phyloP scores from a whole-genome alignment of 2,113 vertebrate genomes.

The Cyrtonyx montezumae region DNA sequence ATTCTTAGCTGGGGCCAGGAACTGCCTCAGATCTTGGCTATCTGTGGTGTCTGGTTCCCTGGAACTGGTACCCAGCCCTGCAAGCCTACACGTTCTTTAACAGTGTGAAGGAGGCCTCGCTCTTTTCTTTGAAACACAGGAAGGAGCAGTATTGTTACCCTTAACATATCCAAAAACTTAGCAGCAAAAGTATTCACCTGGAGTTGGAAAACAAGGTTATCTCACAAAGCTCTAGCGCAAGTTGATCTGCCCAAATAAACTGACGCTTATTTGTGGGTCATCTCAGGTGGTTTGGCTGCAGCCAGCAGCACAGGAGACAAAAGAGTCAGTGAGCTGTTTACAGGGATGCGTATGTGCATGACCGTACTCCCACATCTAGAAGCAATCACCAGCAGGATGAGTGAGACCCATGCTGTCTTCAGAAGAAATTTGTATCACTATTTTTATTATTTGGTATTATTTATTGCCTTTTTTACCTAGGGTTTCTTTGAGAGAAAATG shows the following conservation, averaged over 20 bases:
- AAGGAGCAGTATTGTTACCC: neutral
- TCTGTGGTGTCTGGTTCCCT: neutral
- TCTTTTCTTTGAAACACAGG: neutral
- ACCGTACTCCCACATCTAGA: neutral
- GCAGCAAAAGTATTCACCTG: neutral
- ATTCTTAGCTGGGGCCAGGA: neutral
- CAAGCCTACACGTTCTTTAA: neutral
- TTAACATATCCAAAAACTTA: neutral
- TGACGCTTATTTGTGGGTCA: neutral
- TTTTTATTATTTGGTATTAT: neutral
- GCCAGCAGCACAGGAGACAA: neutral
- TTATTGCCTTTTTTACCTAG: neutral
- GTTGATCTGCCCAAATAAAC: neutral
- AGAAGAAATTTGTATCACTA: neutral
- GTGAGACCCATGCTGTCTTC: neutral
- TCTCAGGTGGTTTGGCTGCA: fast-evolving
- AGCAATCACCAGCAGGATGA: fast-evolving
- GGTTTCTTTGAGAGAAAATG: neutral
- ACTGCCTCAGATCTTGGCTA: neutral
- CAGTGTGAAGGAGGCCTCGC: neutral
- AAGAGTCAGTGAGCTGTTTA: fast-evolving
- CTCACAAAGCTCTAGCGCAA: neutral
- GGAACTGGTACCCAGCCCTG: neutral
- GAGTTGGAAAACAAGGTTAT: neutral
- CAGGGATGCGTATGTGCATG: fast-evolving